Conservation (phyloP, 2,888 invertebrate genomes). For the Cataglyphis altisquamis region DNA sequence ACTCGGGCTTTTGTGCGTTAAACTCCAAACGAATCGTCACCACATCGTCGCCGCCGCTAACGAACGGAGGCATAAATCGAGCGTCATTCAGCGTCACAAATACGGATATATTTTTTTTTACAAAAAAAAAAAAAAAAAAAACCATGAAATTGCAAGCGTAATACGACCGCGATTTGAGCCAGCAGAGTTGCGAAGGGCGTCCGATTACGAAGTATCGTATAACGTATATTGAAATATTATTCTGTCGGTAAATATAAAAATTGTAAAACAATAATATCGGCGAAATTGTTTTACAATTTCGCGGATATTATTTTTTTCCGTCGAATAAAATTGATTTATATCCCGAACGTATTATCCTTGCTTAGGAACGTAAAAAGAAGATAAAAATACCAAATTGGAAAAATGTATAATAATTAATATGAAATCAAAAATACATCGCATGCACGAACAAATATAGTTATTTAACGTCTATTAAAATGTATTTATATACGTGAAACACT, state of each 20-base stretch:
- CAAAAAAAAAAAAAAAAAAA: constrained; percentile 27
- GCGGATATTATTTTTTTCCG: constrained; percentile 18
- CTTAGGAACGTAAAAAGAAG: neutral
- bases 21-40: constrained; percentile 46
- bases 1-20: constrained; percentile 50
- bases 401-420: neutral
- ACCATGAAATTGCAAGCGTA: neutral
- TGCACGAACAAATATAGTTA: neutral
- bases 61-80: constrained; percentile 23
- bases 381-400: neutral
- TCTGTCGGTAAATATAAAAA: constrained; percentile 21
- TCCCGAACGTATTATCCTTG: neutral
- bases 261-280: neutral
- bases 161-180: constrained; percentile 17
- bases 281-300: neutral
- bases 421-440: neutral
- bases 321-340: constrained; percentile 29
- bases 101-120: neutral
- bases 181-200: constrained; percentile 17
- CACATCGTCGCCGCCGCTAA: constrained; percentile 24
- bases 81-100: neutral
- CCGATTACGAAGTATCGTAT: constrained; percentile 27
- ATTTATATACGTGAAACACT: neutral
- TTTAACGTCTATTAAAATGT: neutral
- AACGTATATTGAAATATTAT: constrained; percentile 42